Evolutionary conservation across 2,113 vertebrate species (phyloP), one percentile per base, ranked within the genome.

Genomic region (Pao palembangensis): DNA sequence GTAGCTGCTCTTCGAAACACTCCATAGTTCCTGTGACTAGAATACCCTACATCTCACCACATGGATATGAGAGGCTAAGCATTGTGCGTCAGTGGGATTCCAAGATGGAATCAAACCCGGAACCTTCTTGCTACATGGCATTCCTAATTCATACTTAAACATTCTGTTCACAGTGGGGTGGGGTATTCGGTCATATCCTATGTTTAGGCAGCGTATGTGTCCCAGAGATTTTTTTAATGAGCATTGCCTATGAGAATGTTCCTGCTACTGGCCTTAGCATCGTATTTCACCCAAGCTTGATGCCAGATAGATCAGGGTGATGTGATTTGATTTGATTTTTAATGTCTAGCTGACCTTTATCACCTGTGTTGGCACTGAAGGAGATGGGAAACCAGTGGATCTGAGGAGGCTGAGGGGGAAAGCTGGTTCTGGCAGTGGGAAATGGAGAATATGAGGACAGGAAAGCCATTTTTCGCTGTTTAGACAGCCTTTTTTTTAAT

Each of bases 321-420:
- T 78, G 75, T 79, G 76, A 79, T 82, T 67, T 63, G 79, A 84
- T 87, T 61, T 85, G 84, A 89, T 86, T 83, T 71, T 76, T 68
- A 71, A 77, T 83, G 76, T 80, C 81, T 84, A 52, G 64, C 81
- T 86, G 84, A 87, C 87, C 87, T 87, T 86, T 87, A 80, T 75
- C 79, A 85, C 84, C 84, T 79, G 79, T 55, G 67, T 61, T 69
- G 70, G 75, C 78, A 71, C 69, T 54, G 3, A 25, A 66, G 69
- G 61, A 70, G 66, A 63, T 43, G 15, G 41, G 25, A 49, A 53
- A 17, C 52, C 42, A 41, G 16, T 55, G 31, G n/a, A 71, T 43
- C 44, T 0, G 20, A 41, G 58, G 48, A 63, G n/a, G 55, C n/a
- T 41, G 34, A 55, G 12, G 52, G 8, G n/a, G 20, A 16, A 8